Evolutionary conservation across 2,888 invertebrate species (phyloP), one percentile per base, ranked within the genome.

Genomic region (Orthosia cruda): DNA sequence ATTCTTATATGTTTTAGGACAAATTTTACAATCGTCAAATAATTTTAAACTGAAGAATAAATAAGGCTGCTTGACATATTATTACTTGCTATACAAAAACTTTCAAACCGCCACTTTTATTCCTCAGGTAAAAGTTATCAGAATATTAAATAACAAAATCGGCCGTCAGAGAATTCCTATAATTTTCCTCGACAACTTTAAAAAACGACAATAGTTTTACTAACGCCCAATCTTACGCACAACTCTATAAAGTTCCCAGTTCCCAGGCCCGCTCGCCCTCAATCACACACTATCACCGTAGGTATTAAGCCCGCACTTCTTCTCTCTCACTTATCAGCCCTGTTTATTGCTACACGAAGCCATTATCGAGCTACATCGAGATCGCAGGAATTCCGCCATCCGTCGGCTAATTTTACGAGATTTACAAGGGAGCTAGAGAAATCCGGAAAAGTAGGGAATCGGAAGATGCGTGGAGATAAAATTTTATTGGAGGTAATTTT

Each of bases 311-410:
- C 80, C 80, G 75, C 84, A 83, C 80, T 83, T 79, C 83, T 84
- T 84, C 72, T 76, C 87, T 40, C 71, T 26, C 88, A 90, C 88
- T 89, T 88, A 88, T 89, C 88, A 84, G 74, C 82, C 80, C 86
- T 91, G 92, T 93, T 92, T 93, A 92, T 91, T 86, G 89, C 91
- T 88, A 89, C 89, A 91, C 91, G 90, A 91, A 89, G 89, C 91
- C 89, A 91, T 92, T 93, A 93, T 93, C 90, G 88, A 84, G 65
- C 86, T 81, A 86, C 88, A 92, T 90, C 83, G 71, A 71, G 71
- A 71, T 67, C 71, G 74, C 79, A 74, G 62, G 62, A 59, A 71
- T 62, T 57, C 80, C 75, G 45, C 72, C 77, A 73, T 62, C 57
- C 73, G 62, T 50, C 80, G 68, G 80, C 86, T 87, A 87, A 87